A percentile compares a stretch with the other conserved stretches of the same genome.
Conservation (phyloP, 2,113 vertebrate genomes). For the Toxostoma redivivum region DNA sequence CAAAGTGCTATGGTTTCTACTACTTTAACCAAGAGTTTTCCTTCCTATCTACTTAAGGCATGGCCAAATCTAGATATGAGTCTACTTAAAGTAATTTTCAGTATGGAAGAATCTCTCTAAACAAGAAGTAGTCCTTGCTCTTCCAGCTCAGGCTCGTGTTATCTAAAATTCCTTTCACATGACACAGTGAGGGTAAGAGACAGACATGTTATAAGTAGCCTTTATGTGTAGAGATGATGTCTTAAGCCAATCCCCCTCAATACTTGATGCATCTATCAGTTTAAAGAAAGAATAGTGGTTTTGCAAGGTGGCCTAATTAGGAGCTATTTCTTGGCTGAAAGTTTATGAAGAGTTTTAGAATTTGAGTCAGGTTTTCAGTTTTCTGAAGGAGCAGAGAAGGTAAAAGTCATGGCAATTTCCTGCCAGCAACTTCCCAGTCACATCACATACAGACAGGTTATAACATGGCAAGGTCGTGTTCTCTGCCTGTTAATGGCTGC, state of each 20-base stretch:
- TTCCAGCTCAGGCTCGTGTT: background rate
- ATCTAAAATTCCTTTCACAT: background rate
- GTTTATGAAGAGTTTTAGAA: background rate
- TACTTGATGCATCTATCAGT: background rate
- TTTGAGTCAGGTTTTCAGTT: background rate
- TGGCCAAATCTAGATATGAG: background rate
- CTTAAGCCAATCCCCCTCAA: background rate
- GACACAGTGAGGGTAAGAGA: background rate
- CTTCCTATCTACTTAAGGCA: background rate
- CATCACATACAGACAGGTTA: background rate
- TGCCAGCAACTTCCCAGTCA: background rate
- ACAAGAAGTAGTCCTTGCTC: background rate
- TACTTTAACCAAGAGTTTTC: background rate
- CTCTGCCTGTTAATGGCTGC: background rate
- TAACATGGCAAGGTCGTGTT: background rate
- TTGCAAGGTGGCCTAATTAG: background rate
- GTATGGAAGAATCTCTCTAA: background rate
- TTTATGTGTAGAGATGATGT: background rate
- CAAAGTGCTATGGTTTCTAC: background rate
- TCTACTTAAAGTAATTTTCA: background rate
- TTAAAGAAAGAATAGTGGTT: background rate
- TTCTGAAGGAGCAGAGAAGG: background rate
- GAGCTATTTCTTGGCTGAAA: background rate
- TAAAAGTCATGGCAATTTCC: background rate
- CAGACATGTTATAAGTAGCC: background rate